Base-by-base conservation (phyloP, 1,140 invertebrate genomes). In the Chionoecetes opilio region DNA sequence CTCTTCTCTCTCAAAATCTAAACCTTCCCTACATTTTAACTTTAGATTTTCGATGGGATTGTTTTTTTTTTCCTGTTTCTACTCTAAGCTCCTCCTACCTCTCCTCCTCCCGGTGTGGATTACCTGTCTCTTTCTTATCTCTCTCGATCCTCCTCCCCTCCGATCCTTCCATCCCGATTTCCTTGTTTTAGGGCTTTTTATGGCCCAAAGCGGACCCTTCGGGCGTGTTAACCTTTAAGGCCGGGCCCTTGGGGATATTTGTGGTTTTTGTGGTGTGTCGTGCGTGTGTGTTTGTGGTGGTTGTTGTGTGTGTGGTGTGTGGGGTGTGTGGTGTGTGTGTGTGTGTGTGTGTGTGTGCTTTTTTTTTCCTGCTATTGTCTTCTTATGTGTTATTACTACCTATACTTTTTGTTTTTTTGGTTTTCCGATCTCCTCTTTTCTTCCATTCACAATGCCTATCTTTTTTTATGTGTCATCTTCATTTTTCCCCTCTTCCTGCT, bases 211-310 rank as follows among this genome's bases (percentile, higher is more conserved):
- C 35, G 84, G 26, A 86, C 84, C 84, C 35, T 8, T 86, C 17
- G 8, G 84, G 32, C 84, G 8, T 34, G 84, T 90, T 90, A 41
- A n/a, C 88, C 41, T 90, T 90, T 90, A 26, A 90, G 38, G n/a
- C 1, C 29, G 21, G 38, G n/a, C 41, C 35, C 82, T 92, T 75
- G 41, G n/a, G n/a, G n/a, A n/a, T n/a, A n/a, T n/a, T n/a, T 92
- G 63, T 31, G 37, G 11, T 91, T 29, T 9, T 34, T 21, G 1
- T 34, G 34, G 29, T 90, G n/a, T n/a, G n/a, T n/a, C n/a, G 38
- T 91, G 37, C 53, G 46, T 91, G 46, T 91, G 46, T 90, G 41
- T 90, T 26, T 90, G 41, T 90, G n/a, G n/a, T n/a, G n/a, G n/a
- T n/a, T n/a, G n/a, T n/a, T n/a, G 41, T 90, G n/a, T 90, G 41